phyloP scores from a whole-genome alignment of 1,140 invertebrate species.

The Aphaenogaster rudis region DNA sequence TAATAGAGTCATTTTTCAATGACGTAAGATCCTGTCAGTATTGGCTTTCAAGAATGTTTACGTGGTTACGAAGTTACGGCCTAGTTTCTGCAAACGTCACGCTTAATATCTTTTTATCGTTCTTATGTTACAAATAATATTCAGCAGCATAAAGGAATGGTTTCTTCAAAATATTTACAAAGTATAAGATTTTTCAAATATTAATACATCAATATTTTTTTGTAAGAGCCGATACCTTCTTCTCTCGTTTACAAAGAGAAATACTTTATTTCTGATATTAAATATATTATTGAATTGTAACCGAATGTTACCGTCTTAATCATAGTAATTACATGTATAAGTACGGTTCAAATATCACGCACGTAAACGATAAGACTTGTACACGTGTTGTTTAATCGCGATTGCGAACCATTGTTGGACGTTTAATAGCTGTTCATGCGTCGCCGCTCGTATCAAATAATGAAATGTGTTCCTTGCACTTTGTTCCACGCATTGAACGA shows the following conservation, averaged over 20 bases:
- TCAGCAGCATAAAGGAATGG: too few species aligned
- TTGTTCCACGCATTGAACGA: conserved; percentile 19
- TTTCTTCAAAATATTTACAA: not conserved
- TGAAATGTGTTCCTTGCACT: conserved; percentile 38
- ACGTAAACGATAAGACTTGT: not conserved
- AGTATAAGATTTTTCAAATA: not conserved
- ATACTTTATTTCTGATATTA: not conserved
- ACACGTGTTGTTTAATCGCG: conserved; percentile 5
- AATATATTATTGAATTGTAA: not conserved
- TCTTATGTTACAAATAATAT: not conserved
- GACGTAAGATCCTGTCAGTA: not conserved
- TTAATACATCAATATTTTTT: not conserved
- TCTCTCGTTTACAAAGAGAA: not conserved
- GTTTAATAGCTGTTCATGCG: conserved; percentile 27
- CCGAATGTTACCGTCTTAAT: not conserved
- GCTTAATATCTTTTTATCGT: not conserved
- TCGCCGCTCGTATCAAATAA: conserved; percentile 38
- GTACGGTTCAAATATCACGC: conserved; percentile 18
- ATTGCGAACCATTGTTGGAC: not conserved
- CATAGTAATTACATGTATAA: not conserved
- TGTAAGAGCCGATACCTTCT: not conserved
- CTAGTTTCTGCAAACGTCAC: not conserved
- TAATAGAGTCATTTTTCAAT: not conserved
- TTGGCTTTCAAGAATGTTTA: not conserved
- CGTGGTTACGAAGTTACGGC: not conserved